phyloP scores from a whole-genome alignment of 2,888 invertebrate species.

The Odontomyia ornata region DNA sequence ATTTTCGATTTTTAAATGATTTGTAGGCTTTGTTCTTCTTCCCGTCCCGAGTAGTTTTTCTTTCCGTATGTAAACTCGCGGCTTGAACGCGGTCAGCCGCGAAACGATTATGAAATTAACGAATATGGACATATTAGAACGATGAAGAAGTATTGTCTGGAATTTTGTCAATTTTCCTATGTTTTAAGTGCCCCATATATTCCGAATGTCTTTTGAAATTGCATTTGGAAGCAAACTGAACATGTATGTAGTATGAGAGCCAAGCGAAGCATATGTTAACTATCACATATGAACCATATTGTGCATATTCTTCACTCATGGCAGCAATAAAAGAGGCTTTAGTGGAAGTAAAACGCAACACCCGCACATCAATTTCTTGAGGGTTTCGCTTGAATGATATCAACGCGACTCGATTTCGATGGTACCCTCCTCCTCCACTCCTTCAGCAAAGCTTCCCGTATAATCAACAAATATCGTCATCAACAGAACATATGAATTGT shows the following conservation, averaged over 20 bases:
- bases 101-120: slow-evolving; percentile 14
- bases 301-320: neutral
- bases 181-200: slow-evolving; percentile 17
- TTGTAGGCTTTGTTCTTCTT: neutral
- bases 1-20: neutral
- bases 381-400: slow-evolving; percentile 22
- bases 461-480: neutral
- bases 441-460: neutral
- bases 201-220: neutral
- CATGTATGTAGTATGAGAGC: neutral
- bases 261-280: neutral
- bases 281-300: neutral
- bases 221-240: neutral
- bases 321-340: neutral
- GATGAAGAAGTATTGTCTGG: neutral
- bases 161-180: neutral
- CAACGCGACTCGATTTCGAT: neutral
- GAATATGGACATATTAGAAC: slow-evolving; percentile 21
- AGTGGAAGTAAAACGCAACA: slow-evolving; percentile 19
- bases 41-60: neutral
- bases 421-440: neutral
- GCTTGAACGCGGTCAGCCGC: slow-evolving; percentile 32
- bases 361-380: slow-evolving; percentile 35
- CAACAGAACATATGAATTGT: neutral
- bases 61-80: neutral